phyloP scores from a whole-genome alignment of 2,888 invertebrate species.

The Pterostichus niger region DNA sequence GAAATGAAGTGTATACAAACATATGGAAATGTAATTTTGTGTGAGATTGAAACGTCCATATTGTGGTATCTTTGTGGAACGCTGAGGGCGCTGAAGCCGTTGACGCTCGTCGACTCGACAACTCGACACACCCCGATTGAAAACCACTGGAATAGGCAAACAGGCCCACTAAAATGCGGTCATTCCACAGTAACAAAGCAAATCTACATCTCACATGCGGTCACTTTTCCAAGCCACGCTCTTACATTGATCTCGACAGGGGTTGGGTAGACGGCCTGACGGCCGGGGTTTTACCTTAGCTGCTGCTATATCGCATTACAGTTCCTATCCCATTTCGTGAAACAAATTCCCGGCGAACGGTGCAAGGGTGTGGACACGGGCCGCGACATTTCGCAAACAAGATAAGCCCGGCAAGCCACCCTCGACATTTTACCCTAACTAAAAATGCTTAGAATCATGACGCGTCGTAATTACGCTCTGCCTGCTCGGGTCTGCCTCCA shows the following conservation, averaged over 20 bases:
- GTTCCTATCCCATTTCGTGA: slow-evolving; percentile 55
- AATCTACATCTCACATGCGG: slow-evolving; percentile 24
- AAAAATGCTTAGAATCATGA: slow-evolving; percentile 62
- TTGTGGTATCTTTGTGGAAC: not conserved
- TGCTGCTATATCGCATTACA: slow-evolving; percentile 53
- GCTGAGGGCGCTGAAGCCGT: not conserved
- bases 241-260: slow-evolving; percentile 2
- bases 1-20: slow-evolving; percentile 18
- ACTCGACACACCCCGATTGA: too few relatives aligned
- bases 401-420: slow-evolving; percentile 51
- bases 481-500: slow-evolving; percentile 12
- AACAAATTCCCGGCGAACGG: slow-evolving; percentile 53
- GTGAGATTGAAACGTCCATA: slow-evolving; percentile 6
- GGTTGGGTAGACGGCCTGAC: not conserved
- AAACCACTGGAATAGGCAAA: slow-evolving; percentile 35
- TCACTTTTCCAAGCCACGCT: not conserved
- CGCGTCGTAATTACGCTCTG: slow-evolving; percentile 54
- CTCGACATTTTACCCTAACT: slow-evolving; percentile 60
- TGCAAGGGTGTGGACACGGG: slow-evolving; percentile 51
- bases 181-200: slow-evolving; percentile 33
- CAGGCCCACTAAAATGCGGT: slow-evolving; percentile 17
- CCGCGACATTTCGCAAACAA: slow-evolving; percentile 60
- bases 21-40: slow-evolving; percentile 30
- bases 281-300: not conserved
- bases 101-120: too few relatives aligned